phyloP scores from a whole-genome alignment of 2,797 vertebrate species.

The Dipus sagitta region DNA sequence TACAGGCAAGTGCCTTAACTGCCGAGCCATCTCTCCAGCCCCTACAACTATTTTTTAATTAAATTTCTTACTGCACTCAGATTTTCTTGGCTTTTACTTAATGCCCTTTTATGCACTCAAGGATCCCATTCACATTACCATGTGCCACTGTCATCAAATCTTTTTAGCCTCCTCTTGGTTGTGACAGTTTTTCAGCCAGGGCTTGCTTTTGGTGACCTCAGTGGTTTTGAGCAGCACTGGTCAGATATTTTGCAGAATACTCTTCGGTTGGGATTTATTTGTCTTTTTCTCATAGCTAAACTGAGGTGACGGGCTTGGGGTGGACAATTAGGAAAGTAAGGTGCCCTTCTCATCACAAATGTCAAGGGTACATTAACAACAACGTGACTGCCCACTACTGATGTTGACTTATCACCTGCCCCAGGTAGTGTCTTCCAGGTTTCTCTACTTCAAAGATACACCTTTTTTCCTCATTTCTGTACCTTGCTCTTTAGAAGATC shows the following conservation, averaged over 20 bases:
- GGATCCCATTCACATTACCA: not conserved
- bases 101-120: not conserved
- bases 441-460: not conserved
- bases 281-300: slow-evolving; percentile 25
- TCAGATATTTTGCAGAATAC: not conserved
- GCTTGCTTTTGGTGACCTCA: slow-evolving; percentile 7
- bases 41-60: too few species aligned
- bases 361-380: not conserved
- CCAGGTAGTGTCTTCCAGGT: not conserved
- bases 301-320: not conserved
- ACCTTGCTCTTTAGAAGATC: not conserved
- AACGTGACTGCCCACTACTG: not conserved
- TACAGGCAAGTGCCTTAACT: too few species aligned
- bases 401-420: not conserved
- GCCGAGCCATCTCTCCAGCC: too few species aligned
- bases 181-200: slow-evolving; percentile 15
- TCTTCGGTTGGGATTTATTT: not conserved
- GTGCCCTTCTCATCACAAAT: not conserved
- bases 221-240: not conserved
- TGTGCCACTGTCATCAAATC: not conserved
- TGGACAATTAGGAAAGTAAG: not conserved
- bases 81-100: slow-evolving; percentile 42
- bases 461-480: not conserved
- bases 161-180: not conserved
- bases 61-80: not conserved